These are phyloP conservation scores for Cenopis cana DNA, from an alignment of 2,888 invertebrate species.

Conservation along the genomic window DNA sequence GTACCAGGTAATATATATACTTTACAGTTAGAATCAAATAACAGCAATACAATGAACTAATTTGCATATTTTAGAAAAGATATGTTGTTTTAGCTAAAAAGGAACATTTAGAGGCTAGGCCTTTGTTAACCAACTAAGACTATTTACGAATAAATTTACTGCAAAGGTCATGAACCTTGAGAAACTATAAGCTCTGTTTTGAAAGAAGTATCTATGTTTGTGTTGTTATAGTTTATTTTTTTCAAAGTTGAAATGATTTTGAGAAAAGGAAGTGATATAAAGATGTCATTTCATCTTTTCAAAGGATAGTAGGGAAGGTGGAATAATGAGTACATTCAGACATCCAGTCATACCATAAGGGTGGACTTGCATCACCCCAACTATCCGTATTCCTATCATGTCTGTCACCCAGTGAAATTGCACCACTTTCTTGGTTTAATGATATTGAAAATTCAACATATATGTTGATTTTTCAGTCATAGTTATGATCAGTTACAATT, in stretches of 20 bases:
- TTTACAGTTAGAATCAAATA: no score
- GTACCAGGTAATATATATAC: no score
- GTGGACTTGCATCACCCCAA: slow-evolving; percentile 67
- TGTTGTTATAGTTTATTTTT: not conserved
- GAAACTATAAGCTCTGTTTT: not conserved
- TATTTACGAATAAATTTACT: not conserved
- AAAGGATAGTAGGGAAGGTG: not conserved
- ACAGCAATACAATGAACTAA: not conserved
- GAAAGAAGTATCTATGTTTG: no score
- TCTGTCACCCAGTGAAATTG: slow-evolving; percentile 69
- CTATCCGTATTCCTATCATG: slow-evolving; percentile 72
- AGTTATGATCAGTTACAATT: slow-evolving; percentile 63
- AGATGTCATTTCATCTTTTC: slow-evolving; percentile 29
- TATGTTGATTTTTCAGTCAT: slow-evolving; percentile 24
- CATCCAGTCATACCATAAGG: slow-evolving; percentile 55
- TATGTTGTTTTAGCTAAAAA: not conserved
- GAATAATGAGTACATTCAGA: slow-evolving; percentile 12
- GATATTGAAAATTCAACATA: slow-evolving; percentile 25
- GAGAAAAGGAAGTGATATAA: slow-evolving; percentile 7
- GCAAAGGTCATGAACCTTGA: no score
- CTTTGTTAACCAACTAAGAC: not conserved
- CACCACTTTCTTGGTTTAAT: slow-evolving; percentile 52
- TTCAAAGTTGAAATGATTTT: not conserved
- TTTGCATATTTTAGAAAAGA: not conserved
- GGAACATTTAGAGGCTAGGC: not conserved